phyloP scores from a whole-genome alignment of 2,797 vertebrate genomes.

The Schizopygopsis malacanthus region DNA sequence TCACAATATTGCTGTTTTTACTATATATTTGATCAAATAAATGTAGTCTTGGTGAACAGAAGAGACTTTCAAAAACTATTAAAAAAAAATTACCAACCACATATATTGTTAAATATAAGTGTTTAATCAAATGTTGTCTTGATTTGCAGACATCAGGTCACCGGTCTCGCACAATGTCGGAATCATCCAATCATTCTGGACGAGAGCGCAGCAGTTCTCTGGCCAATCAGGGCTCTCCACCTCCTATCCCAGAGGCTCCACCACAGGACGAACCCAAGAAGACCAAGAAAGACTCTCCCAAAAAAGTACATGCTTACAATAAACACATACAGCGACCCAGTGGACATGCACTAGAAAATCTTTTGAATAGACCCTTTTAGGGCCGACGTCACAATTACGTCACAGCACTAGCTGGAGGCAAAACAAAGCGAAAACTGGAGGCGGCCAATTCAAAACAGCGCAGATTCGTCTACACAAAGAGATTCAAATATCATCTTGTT shows the following conservation, averaged over 20 bases:
- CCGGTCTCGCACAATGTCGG: conserved; percentile 84
- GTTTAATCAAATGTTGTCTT: neutral
- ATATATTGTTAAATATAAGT: neutral
- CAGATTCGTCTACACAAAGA: no score
- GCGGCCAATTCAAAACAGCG: no score
- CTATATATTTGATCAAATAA: neutral
- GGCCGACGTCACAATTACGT: no score
- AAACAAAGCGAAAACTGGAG: no score
- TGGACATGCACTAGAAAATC: neutral
- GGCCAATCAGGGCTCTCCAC: conserved; percentile 77
- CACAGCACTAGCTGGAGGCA: no score
- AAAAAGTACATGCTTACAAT: conserved; percentile 72
- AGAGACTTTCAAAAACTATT: neutral
- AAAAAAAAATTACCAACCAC: no score
- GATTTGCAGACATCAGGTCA: conserved; percentile 74
- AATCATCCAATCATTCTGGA: conserved; percentile 85
- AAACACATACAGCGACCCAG: neutral
- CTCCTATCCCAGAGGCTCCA: conserved; percentile 79
- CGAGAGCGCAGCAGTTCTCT: conserved; percentile 82
- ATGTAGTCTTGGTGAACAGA: neutral
- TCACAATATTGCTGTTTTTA: neutral
- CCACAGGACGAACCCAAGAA: conserved; percentile 76
- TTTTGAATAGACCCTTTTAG: neutral
- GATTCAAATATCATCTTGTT: no score
- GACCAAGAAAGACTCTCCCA: conserved; percentile 76